Evolutionary conservation across 2,888 invertebrate genomes (phyloP), one percentile per base, ranked within the genome.

Genomic region (Eudasyphora cyanicolor): DNA sequence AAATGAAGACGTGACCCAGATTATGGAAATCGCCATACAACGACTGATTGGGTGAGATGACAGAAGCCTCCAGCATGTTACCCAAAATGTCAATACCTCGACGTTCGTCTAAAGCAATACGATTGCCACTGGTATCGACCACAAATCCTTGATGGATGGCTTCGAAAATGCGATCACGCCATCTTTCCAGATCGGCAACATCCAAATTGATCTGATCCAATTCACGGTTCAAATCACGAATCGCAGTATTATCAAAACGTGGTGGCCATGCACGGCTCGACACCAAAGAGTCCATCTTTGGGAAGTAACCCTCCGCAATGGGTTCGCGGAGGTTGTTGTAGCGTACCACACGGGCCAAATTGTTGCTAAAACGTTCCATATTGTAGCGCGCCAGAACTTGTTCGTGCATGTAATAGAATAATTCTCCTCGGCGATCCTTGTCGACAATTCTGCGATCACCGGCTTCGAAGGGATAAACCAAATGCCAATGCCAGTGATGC

Each of bases 21-120:
- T 97, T 97, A 92, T 97, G 97, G 51, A 97, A 88, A 91, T 96
- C 95, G 0, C 97, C 97, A 89, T 96, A 97, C 88, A 95, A 93
- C 35, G 92, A 92, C 2, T 93, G 92, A 92, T 97, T 96, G 5
- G 94, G 94, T 54, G 96, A 95, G 54, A 96, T 89, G 83, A 94
- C 93, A 45, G 95, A 95, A 0, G 96, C 93, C 91, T 97, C 97
- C 90, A 97, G 92, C 87, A 97, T 93, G 89, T 97, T 96, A 8
- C 97, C 97, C 27, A 97, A 93, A 8, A 94, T 92, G 88, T 97
- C 96, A 86, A 97, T 96, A 12, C 97, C 97, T 0, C 93, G 93
- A 35, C 92, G 92, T 88, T 96, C 96, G 71, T 94, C 94, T 38
- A 97, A 89, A 0, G 90, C 90, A 17, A 95, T 89, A 2, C 91